Evolutionary conservation across 2,797 vertebrate genomes (phyloP).

Genomic region (Sphenopsis melanotis): DNA sequence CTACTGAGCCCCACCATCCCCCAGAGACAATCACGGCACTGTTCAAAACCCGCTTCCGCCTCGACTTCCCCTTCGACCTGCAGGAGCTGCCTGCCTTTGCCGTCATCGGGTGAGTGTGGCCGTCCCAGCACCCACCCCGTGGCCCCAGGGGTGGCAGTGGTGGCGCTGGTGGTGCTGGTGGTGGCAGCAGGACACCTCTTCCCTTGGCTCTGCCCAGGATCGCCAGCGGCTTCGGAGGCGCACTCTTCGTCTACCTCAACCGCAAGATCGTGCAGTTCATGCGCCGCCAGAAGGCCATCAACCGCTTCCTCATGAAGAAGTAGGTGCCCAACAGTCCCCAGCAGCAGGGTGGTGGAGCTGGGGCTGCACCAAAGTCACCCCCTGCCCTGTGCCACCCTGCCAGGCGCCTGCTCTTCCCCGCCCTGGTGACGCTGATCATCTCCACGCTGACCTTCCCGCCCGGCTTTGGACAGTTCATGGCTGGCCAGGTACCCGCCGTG

Average conservation of each 20-base stretch:
- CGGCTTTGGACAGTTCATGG: constrained; percentile 98
- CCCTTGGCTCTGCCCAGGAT: constrained; percentile 76
- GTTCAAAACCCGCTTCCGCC: constrained; percentile 94
- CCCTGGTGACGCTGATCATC: constrained; percentile 90
- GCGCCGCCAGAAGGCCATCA: constrained; percentile 95
- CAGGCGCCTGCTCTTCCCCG: constrained; percentile 94
- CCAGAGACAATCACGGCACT: constrained; percentile 96
- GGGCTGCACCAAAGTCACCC: neutral
- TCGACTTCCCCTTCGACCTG: constrained; percentile 96
- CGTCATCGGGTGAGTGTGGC: constrained; percentile 86
- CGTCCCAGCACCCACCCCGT: accelerated
- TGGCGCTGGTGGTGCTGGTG: neutral
- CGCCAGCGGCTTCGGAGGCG: constrained; percentile 92
- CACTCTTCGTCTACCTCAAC: constrained; percentile 94
- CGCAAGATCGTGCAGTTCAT: constrained; percentile 96
- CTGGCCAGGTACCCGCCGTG: constrained; percentile 82
- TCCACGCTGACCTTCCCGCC: constrained; percentile 93
- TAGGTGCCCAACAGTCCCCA: constrained; percentile 57
- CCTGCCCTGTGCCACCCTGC: neutral
- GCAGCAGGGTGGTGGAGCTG: neutral
- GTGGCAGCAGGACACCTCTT: neutral
- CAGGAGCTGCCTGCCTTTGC: constrained; percentile 96
- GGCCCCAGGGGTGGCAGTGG: neutral
- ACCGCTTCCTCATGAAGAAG: constrained; percentile 99
- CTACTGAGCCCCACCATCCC: neutral